phyloP scores from a whole-genome alignment of 2,888 invertebrate species.

The Orthosia gracilis region DNA sequence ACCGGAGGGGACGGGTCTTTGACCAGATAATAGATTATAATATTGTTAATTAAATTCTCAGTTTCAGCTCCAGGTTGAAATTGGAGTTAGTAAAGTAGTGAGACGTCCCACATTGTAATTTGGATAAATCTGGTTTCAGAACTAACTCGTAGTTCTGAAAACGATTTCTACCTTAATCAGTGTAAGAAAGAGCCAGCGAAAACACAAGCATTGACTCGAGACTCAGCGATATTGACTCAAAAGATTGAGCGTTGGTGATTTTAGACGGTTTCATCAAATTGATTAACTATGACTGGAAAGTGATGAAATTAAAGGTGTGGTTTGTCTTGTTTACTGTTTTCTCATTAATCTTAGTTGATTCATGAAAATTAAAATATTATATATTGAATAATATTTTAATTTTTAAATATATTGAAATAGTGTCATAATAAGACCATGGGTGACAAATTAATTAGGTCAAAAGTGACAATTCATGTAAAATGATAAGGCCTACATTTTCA shows the following conservation, averaged over 20 bases:
- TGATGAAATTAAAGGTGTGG: too few relatives aligned
- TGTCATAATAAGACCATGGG: not conserved
- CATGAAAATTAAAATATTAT: too few relatives aligned
- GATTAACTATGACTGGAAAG: too few relatives aligned
- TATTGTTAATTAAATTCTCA: slow-evolving; percentile 31
- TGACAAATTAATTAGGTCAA: slow-evolving; percentile 8
- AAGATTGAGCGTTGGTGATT: not conserved
- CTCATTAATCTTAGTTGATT: not conserved
- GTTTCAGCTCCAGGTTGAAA: slow-evolving; percentile 36
- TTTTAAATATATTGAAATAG: too few relatives aligned
- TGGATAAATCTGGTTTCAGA: not conserved
- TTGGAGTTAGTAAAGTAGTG: slow-evolving; percentile 8
- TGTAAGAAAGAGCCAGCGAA: too few relatives aligned
- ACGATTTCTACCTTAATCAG: too few relatives aligned
- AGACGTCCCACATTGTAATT: not conserved
- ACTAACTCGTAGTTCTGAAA: not conserved
- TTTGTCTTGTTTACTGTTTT: too few relatives aligned
- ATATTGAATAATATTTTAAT: too few relatives aligned
- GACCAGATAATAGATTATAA: slow-evolving; percentile 24
- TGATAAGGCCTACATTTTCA: slow-evolving; percentile 1
- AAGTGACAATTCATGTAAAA: not conserved
- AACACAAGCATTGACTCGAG: not conserved
- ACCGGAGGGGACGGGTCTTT: slow-evolving; percentile 8
- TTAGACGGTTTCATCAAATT: not conserved
- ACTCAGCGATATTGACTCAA: not conserved